Percentiles rank a stretch among this genome's conserved stretches.
phyloP scores from a whole-genome alignment of 2,113 vertebrate genomes.

The Bostrychus sinensis region DNA sequence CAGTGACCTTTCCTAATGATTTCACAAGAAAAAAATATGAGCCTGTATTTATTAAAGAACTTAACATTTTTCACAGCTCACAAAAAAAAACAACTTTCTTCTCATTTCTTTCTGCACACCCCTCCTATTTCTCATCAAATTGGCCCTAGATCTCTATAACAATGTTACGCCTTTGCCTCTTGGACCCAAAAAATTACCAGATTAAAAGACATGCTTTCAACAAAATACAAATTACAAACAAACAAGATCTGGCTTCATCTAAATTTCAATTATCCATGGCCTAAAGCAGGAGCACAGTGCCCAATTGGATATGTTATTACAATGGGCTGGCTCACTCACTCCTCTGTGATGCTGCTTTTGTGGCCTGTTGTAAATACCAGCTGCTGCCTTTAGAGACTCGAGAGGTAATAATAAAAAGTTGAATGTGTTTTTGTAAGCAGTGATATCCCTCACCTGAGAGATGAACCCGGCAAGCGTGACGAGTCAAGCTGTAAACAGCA shows the following conservation, averaged over 20 bases:
- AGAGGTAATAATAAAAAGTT: constrained; percentile 35
- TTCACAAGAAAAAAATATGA: too few relatives aligned
- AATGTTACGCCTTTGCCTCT: constrained; percentile 15
- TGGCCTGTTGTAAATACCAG: constrained; percentile 39
- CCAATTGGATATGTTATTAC: constrained; percentile 42
- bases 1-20: too few relatives aligned
- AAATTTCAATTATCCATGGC: constrained; percentile 54
- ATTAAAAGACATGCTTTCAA: constrained; percentile 38
- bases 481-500: constrained; percentile 32
- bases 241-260: constrained; percentile 29
- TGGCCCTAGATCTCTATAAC: constrained; percentile 11
- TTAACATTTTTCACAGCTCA: too few relatives aligned
- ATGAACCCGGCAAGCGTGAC: constrained; percentile 32
- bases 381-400: constrained; percentile 24
- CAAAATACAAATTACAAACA: constrained; percentile 43
- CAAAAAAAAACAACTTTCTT: too few relatives aligned
- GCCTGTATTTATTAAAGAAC: too few relatives aligned
- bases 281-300: constrained; percentile 18
- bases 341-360: constrained; percentile 24
- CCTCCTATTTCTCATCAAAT: neutral
- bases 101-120: neutral
- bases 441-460: constrained; percentile 46
- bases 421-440: constrained; percentile 26
- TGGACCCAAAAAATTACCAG: constrained; percentile 16
- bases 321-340: constrained; percentile 34